Evolutionary conservation across 23 tunicate species (phyloP).

Genomic region (Ascidia mentula): DNA sequence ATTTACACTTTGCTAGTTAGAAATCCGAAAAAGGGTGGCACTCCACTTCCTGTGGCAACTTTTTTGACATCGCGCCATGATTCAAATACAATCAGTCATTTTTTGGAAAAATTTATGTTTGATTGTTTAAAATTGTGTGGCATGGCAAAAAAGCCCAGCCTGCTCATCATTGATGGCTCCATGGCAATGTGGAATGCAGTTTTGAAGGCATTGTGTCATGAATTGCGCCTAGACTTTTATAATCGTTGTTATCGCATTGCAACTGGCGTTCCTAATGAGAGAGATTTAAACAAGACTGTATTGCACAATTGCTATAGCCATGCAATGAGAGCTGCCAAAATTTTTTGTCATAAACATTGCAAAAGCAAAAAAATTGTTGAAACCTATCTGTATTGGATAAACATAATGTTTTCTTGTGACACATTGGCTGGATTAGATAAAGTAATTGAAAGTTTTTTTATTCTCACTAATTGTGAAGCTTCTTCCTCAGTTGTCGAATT

Average conservation of each 20-base stretch:
- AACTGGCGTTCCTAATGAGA: not conserved
- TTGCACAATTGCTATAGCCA: slow-evolving; percentile 38
- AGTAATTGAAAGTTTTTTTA: not conserved
- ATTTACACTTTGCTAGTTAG: not conserved
- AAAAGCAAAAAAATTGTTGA: not conserved
- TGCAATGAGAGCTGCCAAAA: not conserved
- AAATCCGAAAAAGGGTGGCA: not conserved
- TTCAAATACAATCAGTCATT: not conserved
- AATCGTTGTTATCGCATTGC: slow-evolving; percentile 24
- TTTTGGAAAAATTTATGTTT: not conserved
- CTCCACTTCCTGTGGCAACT: not conserved
- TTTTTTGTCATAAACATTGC: not conserved
- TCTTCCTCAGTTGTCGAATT: slow-evolving; percentile 2
- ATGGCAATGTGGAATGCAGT: slow-evolving; percentile 48
- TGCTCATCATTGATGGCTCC: slow-evolving; percentile 47
- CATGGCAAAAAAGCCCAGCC: slow-evolving; percentile 9
- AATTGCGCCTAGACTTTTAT: slow-evolving; percentile 14
- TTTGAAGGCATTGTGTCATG: not conserved
- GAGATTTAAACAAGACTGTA: slow-evolving; percentile 24
- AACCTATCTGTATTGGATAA: slow-evolving; percentile 27
- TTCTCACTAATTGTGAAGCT: not conserved
- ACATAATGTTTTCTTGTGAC: not conserved
- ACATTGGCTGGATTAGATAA: not conserved
- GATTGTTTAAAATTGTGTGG: not conserved
- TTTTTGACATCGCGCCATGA: not conserved